phyloP scores from a whole-genome alignment of 2,888 invertebrate species.

The Mongoloraphidia duomilia region DNA sequence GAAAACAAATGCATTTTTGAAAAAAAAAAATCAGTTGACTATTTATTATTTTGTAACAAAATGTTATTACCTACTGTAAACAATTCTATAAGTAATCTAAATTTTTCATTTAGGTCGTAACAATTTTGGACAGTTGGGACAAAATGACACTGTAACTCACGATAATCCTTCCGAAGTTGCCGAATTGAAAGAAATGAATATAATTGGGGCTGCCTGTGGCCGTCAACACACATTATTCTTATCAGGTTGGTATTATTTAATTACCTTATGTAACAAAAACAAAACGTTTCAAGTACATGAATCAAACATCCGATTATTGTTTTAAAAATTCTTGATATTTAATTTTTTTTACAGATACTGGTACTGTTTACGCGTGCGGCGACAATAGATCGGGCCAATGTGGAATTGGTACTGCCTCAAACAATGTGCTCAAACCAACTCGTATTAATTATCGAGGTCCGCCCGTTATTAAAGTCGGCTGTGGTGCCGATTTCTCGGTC shows the following conservation, averaged over 20 bases:
- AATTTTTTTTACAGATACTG: slow-evolving; percentile 42
- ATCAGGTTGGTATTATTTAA: slow-evolving; percentile 39
- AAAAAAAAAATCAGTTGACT: too few species aligned
- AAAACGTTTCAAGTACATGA: background rate
- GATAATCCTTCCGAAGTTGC: slow-evolving; percentile 68
- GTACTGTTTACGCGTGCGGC: slow-evolving; percentile 77
- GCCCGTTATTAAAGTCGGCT: slow-evolving; percentile 76
- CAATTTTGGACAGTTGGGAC: slow-evolving; percentile 72
- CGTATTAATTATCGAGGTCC: slow-evolving; percentile 64
- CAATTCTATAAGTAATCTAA: background rate
- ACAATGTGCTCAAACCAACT: slow-evolving; percentile 39
- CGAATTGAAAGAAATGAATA: slow-evolving; percentile 55
- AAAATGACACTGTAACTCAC: slow-evolving; percentile 58
- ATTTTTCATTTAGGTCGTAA: slow-evolving; percentile 44
- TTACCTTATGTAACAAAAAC: background rate
- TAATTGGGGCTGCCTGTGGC: slow-evolving; percentile 79
- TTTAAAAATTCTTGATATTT: background rate
- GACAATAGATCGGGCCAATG: slow-evolving; percentile 89
- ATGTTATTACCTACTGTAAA: background rate
- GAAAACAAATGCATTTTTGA: too few species aligned
- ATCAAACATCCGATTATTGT: background rate
- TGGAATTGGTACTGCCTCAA: slow-evolving; percentile 59
- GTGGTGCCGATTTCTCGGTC: slow-evolving; percentile 87
- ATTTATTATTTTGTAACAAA: too few species aligned
- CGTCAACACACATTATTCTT: slow-evolving; percentile 78